Evolutionary conservation across 2,113 vertebrate genomes (phyloP), one percentile per base, ranked within the genome.

Genomic region (Polypterus bichir): DNA sequence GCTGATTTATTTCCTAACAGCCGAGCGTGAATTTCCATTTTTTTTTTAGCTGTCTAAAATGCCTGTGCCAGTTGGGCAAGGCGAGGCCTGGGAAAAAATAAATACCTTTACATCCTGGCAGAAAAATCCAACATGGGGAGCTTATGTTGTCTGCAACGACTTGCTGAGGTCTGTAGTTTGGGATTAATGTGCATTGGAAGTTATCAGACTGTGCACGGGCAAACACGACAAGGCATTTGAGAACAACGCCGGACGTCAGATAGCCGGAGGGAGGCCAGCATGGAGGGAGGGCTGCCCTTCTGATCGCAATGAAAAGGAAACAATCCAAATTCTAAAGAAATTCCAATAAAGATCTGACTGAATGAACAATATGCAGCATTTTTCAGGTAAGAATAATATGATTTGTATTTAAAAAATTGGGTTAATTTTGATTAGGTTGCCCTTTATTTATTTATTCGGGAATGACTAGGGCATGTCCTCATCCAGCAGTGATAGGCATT

Each of bases 381-480:
- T 80, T 57, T 75, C 78, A 82, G 84, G 84, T 84, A 79, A 81
- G 83, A 27, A 27, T 27, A 27, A 27, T 27, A 27, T 27, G 3
- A 55, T 11, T 27, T 55, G 9, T 55, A 11, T 55, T 55, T 55
- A 4, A 8, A 6, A 55, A 3, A 55, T 5, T 55, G 9, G 6
- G 5, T 55, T 11, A 27, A 27, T 27, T 27, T 27, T 27, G 2
- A 27, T 27, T 27, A 27, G 27, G 27, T 27, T 27, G 27, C 27
- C 27, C 27, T 27, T 27, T 27, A 27, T 27, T 27, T 27, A 27
- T 27, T 27, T 27, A 27, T 27, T 27, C 27, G 2, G 27, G 27
- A 27, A 27, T 27, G 27, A 27, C 27, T 2, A 1, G 27, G 27
- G 27, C 27, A 27, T 27, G 27, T 27, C 27, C 27, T 27, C 27